Evolutionary conservation across 1,140 invertebrate genomes (phyloP).

Genomic region (Leptinotarsa defecta): DNA sequence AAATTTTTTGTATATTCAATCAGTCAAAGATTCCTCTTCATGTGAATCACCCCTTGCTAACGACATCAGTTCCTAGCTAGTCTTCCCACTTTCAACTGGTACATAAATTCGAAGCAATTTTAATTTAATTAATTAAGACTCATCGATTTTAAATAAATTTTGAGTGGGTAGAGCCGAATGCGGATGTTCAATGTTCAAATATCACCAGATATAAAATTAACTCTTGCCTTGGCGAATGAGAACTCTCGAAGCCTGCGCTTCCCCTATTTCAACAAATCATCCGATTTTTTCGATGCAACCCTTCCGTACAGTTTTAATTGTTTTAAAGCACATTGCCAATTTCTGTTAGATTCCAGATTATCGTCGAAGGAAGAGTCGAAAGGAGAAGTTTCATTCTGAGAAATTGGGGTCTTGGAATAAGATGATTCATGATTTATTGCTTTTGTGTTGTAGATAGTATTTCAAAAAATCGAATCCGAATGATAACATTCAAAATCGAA

Average conservation of each 20-base stretch:
- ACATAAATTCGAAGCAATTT: constrained; percentile 28
- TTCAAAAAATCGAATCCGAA: too few relatives aligned
- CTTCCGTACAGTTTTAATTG: constrained; percentile 48
- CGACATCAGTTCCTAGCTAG: constrained; percentile 7
- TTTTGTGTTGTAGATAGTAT: too few relatives aligned
- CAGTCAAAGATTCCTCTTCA: too few relatives aligned
- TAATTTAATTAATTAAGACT: constrained; percentile 32
- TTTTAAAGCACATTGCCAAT: constrained; percentile 51
- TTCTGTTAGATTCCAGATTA: constrained; percentile 37
- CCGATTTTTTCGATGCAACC: constrained; percentile 45
- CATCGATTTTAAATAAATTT: constrained; percentile 32
- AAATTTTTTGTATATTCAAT: too few relatives aligned
- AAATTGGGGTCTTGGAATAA: too few relatives aligned
- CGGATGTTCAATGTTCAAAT: constrained; percentile 32
- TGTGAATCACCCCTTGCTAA: neutral
- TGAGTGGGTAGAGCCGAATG: constrained; percentile 16
- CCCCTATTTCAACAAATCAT: constrained; percentile 45
- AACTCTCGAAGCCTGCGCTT: constrained; percentile 29
- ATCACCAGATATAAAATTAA: constrained; percentile 37
- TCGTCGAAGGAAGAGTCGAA: constrained; percentile 8
- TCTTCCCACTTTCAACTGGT: constrained; percentile 20
- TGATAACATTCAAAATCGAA: too few relatives aligned
- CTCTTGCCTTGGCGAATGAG: constrained; percentile 37
- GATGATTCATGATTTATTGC: too few relatives aligned
- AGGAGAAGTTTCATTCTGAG: neutral